These are phyloP conservation scores for Otolemur garnettii DNA, from an alignment of 2,113 vertebrate species.

Conservation along the genomic window DNA sequence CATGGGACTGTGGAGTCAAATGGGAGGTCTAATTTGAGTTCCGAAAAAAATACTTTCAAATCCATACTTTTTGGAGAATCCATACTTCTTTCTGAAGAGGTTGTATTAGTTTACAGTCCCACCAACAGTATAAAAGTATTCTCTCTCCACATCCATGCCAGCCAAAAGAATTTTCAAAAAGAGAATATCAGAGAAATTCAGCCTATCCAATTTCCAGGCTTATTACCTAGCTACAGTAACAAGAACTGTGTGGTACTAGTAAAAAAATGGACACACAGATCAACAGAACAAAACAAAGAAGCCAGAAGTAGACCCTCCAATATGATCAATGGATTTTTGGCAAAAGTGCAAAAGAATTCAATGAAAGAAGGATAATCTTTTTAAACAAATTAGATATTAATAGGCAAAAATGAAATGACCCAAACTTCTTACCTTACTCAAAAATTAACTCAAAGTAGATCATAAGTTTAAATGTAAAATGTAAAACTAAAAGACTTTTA, in stretches of 20 bases:
- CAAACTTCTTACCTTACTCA: not conserved
- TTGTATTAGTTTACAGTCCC: too few relatives aligned
- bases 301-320: not conserved
- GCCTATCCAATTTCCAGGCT: not conserved
- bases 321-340: not conserved
- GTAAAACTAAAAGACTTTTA: not conserved
- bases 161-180: not conserved
- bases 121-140: too few relatives aligned
- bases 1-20: too few relatives aligned
- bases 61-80: too few relatives aligned
- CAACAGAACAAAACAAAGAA: not conserved
- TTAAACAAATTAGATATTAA: not conserved
- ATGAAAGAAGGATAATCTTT: not conserved
- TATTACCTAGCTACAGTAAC: not conserved
- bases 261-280: not conserved
- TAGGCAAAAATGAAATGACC: not conserved
- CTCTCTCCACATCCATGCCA: not conserved
- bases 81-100: too few relatives aligned
- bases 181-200: not conserved
- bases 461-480: not conserved
- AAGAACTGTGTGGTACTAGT: not conserved
- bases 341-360: not conserved
- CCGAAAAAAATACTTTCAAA: too few relatives aligned
- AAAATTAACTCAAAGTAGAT: conserved; percentile 8
- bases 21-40: too few relatives aligned